Base-by-base conservation (phyloP, 1,140 invertebrate genomes). In the Eciton burchellii region DNA sequence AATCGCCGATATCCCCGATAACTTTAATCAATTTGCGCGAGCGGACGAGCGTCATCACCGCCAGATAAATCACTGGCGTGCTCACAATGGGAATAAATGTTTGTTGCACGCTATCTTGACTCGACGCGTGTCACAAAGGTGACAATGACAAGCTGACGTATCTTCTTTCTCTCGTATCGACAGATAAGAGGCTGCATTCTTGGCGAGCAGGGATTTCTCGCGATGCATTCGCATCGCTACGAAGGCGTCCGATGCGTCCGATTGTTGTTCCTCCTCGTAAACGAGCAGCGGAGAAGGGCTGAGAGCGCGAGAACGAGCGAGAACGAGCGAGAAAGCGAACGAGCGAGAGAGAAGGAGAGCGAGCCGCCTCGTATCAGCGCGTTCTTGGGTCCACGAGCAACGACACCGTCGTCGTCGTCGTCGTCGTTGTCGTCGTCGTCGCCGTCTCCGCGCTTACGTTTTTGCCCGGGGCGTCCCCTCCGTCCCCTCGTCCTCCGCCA, bases 351-450 rank as follows among this genome's bases (percentile, higher is more conserved):
- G 76, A 54, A 60, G 41, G 24, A 62, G 73, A 21, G 24, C 52
- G 56, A 70, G 56, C 29, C 81, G 60, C 70, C 56, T 82, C 82
- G 74, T 70, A 62, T 84, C 85, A 59, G 82, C 82, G 82, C 82
- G 85, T 87, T 84, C 83, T 54, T 76, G 65, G 79, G 71, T 84
- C 86, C 77, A 88, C 85, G 85, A 88, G 83, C 83, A 82, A 88
- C 87, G 85, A 88, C 87, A 87, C 77, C 74, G 57, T 74, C 84
- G 29, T 52, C 66, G 62, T 29, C 65, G 19, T 47, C 19, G 19
- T 16, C 63, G 14, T 24, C 63, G 63, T 24, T 12, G 63, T 24
- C 59, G 60, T 41, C 60, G 21, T 21, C 86, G 86, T 85, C 86
- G 77, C 63, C 73, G 82, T 84, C 85, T 84, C 84, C 76, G 73